Base-by-base conservation (phyloP, 2,888 invertebrate genomes). In the Xanthorhoe designata region DNA sequence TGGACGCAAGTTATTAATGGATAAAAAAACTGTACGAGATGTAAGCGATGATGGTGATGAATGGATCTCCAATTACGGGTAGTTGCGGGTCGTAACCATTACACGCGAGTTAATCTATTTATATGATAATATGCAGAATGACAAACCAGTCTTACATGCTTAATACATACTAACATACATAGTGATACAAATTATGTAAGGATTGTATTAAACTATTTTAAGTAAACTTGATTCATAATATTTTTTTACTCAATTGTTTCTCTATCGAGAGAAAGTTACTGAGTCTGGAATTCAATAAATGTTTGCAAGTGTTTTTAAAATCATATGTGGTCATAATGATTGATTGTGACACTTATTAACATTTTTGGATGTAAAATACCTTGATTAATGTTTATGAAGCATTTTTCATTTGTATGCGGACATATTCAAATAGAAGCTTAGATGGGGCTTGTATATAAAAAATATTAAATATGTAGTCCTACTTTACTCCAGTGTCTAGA, bases 401-500 rank as follows among this genome's bases (percentile, higher is more conserved):
- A 42, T 13, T 42, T 42, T 42, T 42, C 13, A 10, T 42, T 2
- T 42, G 4, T 42, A 7, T 17, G 45, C 45, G 0, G 47, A 17
- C 15, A 17, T 15, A 17, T 15, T 17, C 1, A 24, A 3, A 0
- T 9, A 24, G 29, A 51, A 38, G 42, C 24, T 61, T 32, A 29
- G 19, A 19, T 61, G 42, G 19, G 5, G 19, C 24, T 51, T 47
- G 13, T 56, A 9, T 38, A 58, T 64, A 56, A 49, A 62, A 29
- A 54, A 58, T 32, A 64, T 61, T 49, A 63, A 80, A 81, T 79
- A 80, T 80, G 78, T 80, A 79, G 80, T 80, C 78, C 77, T 82
- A 76, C 79, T 78, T 80, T 80, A 79, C 80, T 83, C 80, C 82
- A 82, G 84, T 84, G 85, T 78, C 85, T 86, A 89, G 87, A 89